A percentile compares a stretch with the other conserved stretches of the same genome.
These are phyloP conservation scores for Ciona savignyi DNA, from an alignment of 23 tunicate species.

Conservation along the genomic window DNA sequence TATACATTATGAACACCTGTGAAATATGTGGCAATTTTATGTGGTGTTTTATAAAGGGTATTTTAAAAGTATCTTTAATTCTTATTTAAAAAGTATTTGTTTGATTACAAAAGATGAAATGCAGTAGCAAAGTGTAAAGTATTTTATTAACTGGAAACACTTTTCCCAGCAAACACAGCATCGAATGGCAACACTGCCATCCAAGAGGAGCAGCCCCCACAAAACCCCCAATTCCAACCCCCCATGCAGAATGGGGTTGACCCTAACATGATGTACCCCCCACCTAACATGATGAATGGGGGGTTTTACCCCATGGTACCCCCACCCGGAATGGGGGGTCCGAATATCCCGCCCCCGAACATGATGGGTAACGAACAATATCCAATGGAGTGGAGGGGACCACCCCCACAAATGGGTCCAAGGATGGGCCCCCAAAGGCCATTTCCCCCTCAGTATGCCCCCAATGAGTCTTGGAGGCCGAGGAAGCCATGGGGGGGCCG, in stretches of 20 bases:
- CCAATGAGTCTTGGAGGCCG: conserved; percentile 27
- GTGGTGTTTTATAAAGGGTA: too few relatives aligned
- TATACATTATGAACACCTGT: too few relatives aligned
- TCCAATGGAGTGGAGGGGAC: conserved; percentile 8
- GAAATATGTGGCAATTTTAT: too few relatives aligned
- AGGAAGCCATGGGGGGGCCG: conserved; percentile 31
- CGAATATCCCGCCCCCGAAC: background rate
- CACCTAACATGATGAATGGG: conserved; percentile 18
- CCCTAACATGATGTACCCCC: conserved; percentile 30
- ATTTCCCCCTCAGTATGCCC: conserved; percentile 10
- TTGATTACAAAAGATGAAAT: too few relatives aligned
- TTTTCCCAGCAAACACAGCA: background rate
- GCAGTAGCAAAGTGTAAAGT: too few relatives aligned
- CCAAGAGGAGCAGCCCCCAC: conserved; percentile 12
- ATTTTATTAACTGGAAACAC: too few relatives aligned
- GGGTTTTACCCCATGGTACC: conserved; percentile 15
- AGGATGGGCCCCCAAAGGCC: conserved; percentile 7
- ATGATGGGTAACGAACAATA: conserved; percentile 4
- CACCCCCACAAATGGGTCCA: conserved; percentile 8
- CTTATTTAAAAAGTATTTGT: too few relatives aligned
- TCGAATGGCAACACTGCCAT: background rate
- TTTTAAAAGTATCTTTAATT: too few relatives aligned
- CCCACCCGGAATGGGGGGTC: conserved; percentile 19
- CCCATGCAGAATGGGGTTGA: conserved; percentile 13
- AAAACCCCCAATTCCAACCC: background rate